These are phyloP conservation scores for Drosophila infuscata DNA, from an alignment of 2,888 invertebrate genomes.

Conservation along the genomic window DNA sequence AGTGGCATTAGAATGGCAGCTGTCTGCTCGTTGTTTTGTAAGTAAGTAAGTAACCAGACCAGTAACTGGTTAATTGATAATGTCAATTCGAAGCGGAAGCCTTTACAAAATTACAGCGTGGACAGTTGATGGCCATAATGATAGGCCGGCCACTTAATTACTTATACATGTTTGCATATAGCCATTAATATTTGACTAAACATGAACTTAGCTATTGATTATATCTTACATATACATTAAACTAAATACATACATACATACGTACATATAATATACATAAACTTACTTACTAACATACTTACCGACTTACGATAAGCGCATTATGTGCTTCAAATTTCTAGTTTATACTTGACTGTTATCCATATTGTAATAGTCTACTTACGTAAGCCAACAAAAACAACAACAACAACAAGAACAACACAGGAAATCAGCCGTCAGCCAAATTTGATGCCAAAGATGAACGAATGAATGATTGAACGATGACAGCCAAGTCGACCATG, in stretches of 20 bases:
- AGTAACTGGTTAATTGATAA: constrained; percentile 65
- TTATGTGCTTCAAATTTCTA: constrained; percentile 63
- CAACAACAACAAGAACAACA: constrained; percentile 13
- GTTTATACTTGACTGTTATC: constrained; percentile 44
- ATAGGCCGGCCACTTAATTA: constrained; percentile 39
- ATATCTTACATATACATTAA: constrained; percentile 38
- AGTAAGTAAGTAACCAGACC: constrained; percentile 34
- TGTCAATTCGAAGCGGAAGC: constrained; percentile 43
- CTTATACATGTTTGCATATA: constrained; percentile 52
- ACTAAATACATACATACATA: constrained; percentile 18
- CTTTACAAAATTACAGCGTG: constrained; percentile 41
- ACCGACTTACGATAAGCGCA: constrained; percentile 66
- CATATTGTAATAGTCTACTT: constrained; percentile 49
- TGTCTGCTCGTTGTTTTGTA: constrained; percentile 61
- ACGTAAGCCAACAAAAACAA: constrained; percentile 15
- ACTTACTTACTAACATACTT: constrained; percentile 10
- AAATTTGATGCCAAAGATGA: constrained; percentile 67
- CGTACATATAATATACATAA: constrained; percentile 17
- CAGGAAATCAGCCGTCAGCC: constrained; percentile 19
- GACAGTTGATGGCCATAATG: constrained; percentile 52
- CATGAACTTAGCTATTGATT: constrained; percentile 71
- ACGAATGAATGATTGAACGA: constrained; percentile 57
- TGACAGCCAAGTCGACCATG: constrained; percentile 26
- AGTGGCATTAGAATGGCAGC: constrained; percentile 59
- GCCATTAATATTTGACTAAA: constrained; percentile 75